Conservation (phyloP, 30 jellyfish, hydroid and myxozoan genomes). For the Phacellophora camtschatica region DNA sequence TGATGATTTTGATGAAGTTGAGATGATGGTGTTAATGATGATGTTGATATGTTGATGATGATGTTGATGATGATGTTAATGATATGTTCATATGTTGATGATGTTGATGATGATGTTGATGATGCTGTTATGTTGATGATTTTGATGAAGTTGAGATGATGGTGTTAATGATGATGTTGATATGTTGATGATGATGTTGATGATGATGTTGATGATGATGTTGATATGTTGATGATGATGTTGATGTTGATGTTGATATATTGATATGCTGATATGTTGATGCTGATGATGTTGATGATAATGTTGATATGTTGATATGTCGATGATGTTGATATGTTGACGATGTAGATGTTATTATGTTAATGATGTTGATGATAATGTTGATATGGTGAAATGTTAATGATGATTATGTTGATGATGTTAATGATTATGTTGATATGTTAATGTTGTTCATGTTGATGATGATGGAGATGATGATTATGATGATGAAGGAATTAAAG, state of each 20-base stretch:
- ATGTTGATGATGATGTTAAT: neutral
- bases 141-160: neutral
- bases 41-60: constrained; percentile 1
- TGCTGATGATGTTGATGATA: no score
- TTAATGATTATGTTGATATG: neutral
- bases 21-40: neutral
- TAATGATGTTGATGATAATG: no score
- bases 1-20: constrained; percentile 3
- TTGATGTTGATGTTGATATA: no score
- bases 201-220: neutral
- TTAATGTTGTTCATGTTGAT: neutral
- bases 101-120: no score
- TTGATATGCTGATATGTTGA: neutral
- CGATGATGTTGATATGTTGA: constrained; percentile 11
- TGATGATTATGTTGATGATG: no score
- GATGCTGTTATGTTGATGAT: no score
- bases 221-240: no score
- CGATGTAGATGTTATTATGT: no score
- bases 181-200: constrained; percentile 10
- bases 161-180: neutral
- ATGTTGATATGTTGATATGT: neutral
- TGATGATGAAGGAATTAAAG: neutral
- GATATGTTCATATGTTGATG: no score
- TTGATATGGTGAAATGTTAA: no score
- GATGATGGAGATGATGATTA: neutral